Evolutionary conservation across 2,113 vertebrate genomes (phyloP).

Genomic region (Neogobius melanostomus): DNA sequence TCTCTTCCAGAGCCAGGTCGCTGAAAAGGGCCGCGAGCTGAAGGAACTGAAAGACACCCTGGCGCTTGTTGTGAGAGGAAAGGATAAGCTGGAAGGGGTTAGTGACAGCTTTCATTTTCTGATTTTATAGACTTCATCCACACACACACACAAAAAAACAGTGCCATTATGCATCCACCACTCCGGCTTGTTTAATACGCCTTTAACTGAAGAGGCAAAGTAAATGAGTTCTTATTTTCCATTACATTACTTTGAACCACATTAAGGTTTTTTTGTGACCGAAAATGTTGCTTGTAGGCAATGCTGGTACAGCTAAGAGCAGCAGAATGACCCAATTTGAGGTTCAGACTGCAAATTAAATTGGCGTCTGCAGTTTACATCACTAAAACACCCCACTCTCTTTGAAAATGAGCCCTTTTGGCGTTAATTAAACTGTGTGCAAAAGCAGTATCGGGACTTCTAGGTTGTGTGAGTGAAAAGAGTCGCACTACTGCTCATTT

Average conservation of each 20-base stretch:
- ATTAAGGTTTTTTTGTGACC: slow-evolving; percentile 64
- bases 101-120: slow-evolving; percentile 67
- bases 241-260: slow-evolving; percentile 76
- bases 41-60: slow-evolving; percentile 84
- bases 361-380: slow-evolving; percentile 74
- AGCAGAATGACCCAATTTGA: slow-evolving; percentile 76
- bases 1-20: slow-evolving; percentile 83
- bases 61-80: slow-evolving; percentile 79
- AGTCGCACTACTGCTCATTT: slow-evolving; percentile 28
- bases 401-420: slow-evolving; percentile 74
- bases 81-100: slow-evolving; percentile 83
- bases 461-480: slow-evolving; percentile 25
- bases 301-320: slow-evolving; percentile 51
- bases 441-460: slow-evolving; percentile 18
- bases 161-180: slow-evolving; percentile 48
- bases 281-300: slow-evolving; percentile 58
- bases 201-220: slow-evolving; percentile 76
- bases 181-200: slow-evolving; percentile 66
- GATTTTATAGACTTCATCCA: slow-evolving; percentile 58
- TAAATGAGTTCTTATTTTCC: slow-evolving; percentile 78
- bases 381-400: slow-evolving; percentile 68
- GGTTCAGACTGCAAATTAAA: slow-evolving; percentile 79
- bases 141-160: slow-evolving; percentile 51
- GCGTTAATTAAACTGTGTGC: slow-evolving; percentile 69
- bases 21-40: slow-evolving; percentile 89